These are phyloP conservation scores for Pelvicachromis taeniatus DNA, from an alignment of 2,113 vertebrate species.

Conservation along the genomic window DNA sequence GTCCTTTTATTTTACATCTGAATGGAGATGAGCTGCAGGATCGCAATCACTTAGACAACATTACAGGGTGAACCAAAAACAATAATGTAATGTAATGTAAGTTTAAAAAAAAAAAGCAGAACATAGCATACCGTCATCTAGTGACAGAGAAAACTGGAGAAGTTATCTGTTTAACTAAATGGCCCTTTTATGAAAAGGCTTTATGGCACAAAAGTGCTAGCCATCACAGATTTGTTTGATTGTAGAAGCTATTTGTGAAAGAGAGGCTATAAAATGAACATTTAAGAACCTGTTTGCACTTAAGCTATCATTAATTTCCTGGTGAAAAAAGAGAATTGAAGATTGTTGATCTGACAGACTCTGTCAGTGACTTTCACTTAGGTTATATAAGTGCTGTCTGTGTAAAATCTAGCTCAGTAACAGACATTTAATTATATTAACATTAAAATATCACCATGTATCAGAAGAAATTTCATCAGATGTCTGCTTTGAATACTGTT, in stretches of 20 bases:
- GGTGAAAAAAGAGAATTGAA: not conserved
- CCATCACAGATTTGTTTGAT: not conserved
- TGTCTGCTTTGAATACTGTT: not conserved
- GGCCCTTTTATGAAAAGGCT: not conserved
- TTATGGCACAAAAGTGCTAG: not conserved
- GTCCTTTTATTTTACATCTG: too few relatives aligned
- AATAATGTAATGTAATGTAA: too few relatives aligned
- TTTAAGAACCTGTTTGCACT: not conserved
- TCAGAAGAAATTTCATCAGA: not conserved
- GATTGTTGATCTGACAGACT: not conserved
- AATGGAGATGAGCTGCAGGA: too few relatives aligned
- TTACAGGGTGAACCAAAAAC: too few relatives aligned
- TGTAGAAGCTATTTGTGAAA: not conserved
- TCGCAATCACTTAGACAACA: too few relatives aligned
- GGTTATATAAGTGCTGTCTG: not conserved
- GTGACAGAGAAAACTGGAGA: too few relatives aligned
- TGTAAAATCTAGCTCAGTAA: not conserved
- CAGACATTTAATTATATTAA: not conserved
- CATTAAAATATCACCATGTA: not conserved
- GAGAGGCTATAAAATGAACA: not conserved
- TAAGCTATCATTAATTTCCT: not conserved
- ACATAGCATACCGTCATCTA: too few relatives aligned
- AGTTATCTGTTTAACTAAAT: not conserved
- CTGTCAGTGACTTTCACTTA: not conserved
- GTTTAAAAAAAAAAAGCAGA: fast-evolving